These are phyloP conservation scores for Peromyscus californicus DNA, from an alignment of 2,113 vertebrate genomes.

Conservation along the genomic window DNA sequence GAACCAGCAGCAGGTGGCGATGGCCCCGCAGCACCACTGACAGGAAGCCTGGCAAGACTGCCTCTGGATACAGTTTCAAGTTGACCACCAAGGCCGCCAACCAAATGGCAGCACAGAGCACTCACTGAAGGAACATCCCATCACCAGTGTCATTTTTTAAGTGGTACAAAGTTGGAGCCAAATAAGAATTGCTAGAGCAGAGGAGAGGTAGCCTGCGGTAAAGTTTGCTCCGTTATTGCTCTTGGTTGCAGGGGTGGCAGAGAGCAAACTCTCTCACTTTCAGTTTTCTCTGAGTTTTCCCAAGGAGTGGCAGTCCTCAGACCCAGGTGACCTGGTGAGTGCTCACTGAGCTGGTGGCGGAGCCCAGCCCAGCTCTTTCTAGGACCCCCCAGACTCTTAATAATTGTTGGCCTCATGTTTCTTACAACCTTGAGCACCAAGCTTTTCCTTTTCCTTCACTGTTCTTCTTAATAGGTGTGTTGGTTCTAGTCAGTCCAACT, in stretches of 20 bases:
- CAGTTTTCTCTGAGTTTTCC: background rate
- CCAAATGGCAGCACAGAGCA: slow-evolving; percentile 93
- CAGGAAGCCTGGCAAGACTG: slow-evolving; percentile 92
- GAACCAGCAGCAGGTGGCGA: slow-evolving; percentile 93
- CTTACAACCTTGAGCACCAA: background rate
- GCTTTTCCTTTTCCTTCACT: background rate
- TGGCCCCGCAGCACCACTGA: slow-evolving; percentile 93
- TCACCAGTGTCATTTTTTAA: slow-evolving; percentile 94
- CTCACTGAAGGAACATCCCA: slow-evolving; percentile 96
- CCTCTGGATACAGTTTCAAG: slow-evolving; percentile 89
- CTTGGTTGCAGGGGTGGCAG: slow-evolving; percentile 42
- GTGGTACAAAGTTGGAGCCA: slow-evolving; percentile 93
- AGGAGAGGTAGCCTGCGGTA: slow-evolving; percentile 86
- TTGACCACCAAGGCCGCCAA: slow-evolving; percentile 90
- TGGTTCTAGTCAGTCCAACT: background rate
- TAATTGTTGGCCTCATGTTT: background rate
- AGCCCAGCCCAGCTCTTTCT: background rate
- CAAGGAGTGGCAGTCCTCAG: background rate
- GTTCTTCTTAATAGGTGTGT: background rate
- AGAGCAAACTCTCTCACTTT: slow-evolving; percentile 29
- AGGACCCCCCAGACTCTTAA: background rate
- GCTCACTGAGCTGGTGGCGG: background rate
- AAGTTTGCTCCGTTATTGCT: slow-evolving; percentile 85
- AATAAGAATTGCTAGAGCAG: slow-evolving; percentile 88
- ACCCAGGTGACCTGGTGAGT: background rate